Evolutionary conservation across 2,888 invertebrate species (phyloP), one percentile per base, ranked within the genome.

Genomic region (Polia nebulosa): DNA sequence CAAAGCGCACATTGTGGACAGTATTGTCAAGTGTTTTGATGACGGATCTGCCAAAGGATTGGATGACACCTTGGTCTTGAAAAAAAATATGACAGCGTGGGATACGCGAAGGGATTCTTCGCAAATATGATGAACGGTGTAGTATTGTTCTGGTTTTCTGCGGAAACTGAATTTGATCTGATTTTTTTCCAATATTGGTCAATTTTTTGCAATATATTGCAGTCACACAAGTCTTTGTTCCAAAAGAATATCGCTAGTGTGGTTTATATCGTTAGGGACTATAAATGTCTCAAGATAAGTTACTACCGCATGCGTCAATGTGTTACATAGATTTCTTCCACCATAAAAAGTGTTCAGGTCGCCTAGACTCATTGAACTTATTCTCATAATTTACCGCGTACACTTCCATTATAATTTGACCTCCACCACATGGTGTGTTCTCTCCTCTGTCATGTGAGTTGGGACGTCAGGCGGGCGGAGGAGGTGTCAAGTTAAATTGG

Each of bases 61-160:
- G 90, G 86, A 88, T 91, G 83, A 88, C 92, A 94, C 92, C 92
- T 93, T 92, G 87, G 69, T 70, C 82, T 36, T 61, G 80, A 81
- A 90, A 92, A n/a, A 93, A 92, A 90, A 87, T 78, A 74, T 87
- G 94, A 94, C 94, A 95, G 95, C 95, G 95, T 95, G 95, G 93
- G 95, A 95, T 69, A 71, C 56, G 20, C 32, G 36, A 62, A 68
- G 32, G 60, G 27, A 55, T 47, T 67, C 57, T 75, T 39, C 22
- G 52, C 62, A 64, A 66, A 69, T 52, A 56, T 67, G 49, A 68
- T 44, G 22, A 44, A 64, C 22, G 29, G 52, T 61, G 29, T 47
- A 25, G 20, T 20, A 53, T 57, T 51, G 49, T 72, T 56, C 71
- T 56, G 7, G 11, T n/a, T 22, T 52, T 49, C n/a, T 55, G n/a